These are phyloP conservation scores for Eulemur rubriventer DNA, from an alignment of 2,797 vertebrate genomes.

Conservation along the genomic window DNA sequence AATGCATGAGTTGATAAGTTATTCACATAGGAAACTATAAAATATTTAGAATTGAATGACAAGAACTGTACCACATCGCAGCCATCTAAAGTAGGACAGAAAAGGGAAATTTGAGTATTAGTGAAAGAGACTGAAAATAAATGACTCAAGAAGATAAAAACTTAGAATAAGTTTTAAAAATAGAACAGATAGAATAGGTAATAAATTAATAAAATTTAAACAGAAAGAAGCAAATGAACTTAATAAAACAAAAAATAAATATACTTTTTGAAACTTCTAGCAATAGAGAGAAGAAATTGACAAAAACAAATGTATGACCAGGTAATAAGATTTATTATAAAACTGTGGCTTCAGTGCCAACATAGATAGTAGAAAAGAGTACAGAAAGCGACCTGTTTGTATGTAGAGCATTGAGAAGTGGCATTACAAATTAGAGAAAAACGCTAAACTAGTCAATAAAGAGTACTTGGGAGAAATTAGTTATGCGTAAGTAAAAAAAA, in stretches of 20 bases:
- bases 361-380: not conserved
- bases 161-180: not conserved
- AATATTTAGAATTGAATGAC: not conserved
- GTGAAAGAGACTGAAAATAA: not conserved
- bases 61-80: fast-evolving
- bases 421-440: not conserved
- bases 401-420: not conserved
- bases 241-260: not conserved
- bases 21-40: not conserved
- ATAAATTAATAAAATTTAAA: not conserved
- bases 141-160: not conserved
- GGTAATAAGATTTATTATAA: not conserved
- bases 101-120: not conserved
- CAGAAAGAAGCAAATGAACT: not conserved
- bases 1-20: not conserved
- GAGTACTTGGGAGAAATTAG: not conserved
- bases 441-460: not conserved
- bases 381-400: not conserved
- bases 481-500: not conserved
- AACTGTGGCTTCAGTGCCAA: not conserved
- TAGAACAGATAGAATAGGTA: not conserved
- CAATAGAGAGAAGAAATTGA: not conserved
- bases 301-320: not conserved
- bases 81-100: not conserved
- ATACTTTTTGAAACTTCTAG: not conserved